Percentiles rank a stretch among this genome's conserved stretches.
These are phyloP conservation scores for Hydroisotoma schaefferi DNA, from an alignment of 2,888 invertebrate genomes.

Conservation along the genomic window DNA sequence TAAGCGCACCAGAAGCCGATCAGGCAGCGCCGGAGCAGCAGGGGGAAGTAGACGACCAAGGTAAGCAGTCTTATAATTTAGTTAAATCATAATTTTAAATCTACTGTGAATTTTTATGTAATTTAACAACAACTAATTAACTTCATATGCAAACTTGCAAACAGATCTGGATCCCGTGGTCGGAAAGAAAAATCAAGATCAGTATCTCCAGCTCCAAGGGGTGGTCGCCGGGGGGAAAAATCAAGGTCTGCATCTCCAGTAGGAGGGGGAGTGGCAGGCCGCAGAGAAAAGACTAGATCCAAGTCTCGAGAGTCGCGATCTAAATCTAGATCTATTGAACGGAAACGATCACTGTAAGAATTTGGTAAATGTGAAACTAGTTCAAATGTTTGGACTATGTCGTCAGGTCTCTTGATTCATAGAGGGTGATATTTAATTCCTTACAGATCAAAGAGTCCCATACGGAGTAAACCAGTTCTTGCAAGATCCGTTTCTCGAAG, in stretches of 20 bases:
- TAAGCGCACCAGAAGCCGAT: constrained; percentile 18
- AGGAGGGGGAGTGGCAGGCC: constrained; percentile 1
- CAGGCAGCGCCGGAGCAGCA: constrained; percentile 22
- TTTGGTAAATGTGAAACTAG: too few species aligned
- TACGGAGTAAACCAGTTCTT: neutral
- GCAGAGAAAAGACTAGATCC: constrained; percentile 1
- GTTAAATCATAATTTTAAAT: neutral
- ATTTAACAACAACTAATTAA: neutral
- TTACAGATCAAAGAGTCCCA: neutral
- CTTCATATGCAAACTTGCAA: neutral
- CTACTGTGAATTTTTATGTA: neutral
- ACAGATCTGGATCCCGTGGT: neutral
- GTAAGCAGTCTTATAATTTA: too few species aligned
- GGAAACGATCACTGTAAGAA: constrained; percentile 8
- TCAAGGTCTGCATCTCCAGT: neutral
- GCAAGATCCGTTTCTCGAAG: neutral
- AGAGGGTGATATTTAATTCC: neutral
- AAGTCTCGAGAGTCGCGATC: constrained; percentile 7
- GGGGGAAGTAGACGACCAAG: constrained; percentile 7
- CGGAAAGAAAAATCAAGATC: constrained; percentile 5
- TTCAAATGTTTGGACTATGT: too few species aligned
- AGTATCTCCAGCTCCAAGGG: neutral
- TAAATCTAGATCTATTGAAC: neutral
- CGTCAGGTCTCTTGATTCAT: neutral
- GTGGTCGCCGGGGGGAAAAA: neutral